Conservation (phyloP, 2,113 vertebrate species). For the Spea bombifrons region DNA sequence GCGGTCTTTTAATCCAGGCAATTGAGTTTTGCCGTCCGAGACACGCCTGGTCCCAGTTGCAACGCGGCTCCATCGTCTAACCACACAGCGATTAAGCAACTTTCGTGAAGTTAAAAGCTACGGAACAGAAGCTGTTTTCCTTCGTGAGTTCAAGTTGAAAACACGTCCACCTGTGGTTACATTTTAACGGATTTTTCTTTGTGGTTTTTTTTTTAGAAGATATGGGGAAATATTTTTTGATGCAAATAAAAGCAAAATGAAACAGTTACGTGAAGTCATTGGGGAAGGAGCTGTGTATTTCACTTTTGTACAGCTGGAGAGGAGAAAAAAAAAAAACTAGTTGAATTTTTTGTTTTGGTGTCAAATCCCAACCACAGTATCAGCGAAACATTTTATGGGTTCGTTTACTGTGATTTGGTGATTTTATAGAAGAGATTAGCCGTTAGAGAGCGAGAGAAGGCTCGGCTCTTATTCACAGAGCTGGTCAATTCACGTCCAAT, state of each 20-base stretch:
- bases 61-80: background rate
- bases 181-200: slow-evolving; percentile 31
- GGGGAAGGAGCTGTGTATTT: too few species aligned
- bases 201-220: slow-evolving; percentile 16
- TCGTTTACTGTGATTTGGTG: too few species aligned
- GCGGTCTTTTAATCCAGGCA: background rate
- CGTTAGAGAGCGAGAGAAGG: too few species aligned
- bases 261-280: too few species aligned
- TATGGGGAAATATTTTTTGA: slow-evolving; percentile 31
- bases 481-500: too few species aligned
- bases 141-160: background rate
- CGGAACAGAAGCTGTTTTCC: slow-evolving; percentile 3
- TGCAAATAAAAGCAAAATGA: background rate
- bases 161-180: slow-evolving; percentile 25
- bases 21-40: background rate
- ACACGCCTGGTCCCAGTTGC: background rate
- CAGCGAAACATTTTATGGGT: too few species aligned
- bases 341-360: too few species aligned
- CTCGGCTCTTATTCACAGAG: too few species aligned
- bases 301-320: too few species aligned
- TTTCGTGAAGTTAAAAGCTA: slow-evolving; percentile 16
- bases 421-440: too few species aligned
- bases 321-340: too few species aligned
- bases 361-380: too few species aligned
- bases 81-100: slow-evolving; percentile 28